These are phyloP conservation scores for Drosophila longiperda DNA, from an alignment of 2,888 invertebrate species.

Conservation along the genomic window DNA sequence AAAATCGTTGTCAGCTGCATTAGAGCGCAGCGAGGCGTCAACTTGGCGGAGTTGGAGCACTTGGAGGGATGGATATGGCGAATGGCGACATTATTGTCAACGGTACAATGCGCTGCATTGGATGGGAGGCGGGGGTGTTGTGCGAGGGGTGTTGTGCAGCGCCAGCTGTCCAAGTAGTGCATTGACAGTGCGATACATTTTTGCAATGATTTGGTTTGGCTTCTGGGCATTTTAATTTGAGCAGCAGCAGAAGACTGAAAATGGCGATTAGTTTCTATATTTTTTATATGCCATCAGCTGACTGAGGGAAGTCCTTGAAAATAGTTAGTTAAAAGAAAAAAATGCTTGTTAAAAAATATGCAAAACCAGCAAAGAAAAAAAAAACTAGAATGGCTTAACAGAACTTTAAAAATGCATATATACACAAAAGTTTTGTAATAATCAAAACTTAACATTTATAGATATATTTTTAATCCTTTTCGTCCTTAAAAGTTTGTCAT, in stretches of 20 bases:
- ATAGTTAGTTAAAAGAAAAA: neutral
- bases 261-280: conserved; percentile 6
- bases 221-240: conserved; percentile 55
- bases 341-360: neutral
- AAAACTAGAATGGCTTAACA: neutral
- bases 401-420: neutral
- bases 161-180: conserved; percentile 17
- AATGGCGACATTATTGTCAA: conserved; percentile 57
- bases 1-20: conserved; percentile 48
- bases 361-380: neutral
- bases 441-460: neutral
- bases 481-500: neutral
- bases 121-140: neutral
- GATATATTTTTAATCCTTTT: neutral
- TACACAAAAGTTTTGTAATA: neutral
- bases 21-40: conserved; percentile 63
- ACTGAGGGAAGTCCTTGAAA: conserved; percentile 1
- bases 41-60: conserved; percentile 3
- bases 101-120: conserved; percentile 19
- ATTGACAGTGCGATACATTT: conserved; percentile 47
- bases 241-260: conserved; percentile 1
- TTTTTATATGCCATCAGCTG: neutral
- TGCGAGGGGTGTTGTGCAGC: conserved; percentile 1
- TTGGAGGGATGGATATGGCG: conserved; percentile 18
- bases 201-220: conserved; percentile 59